Evolutionary conservation across 2,888 invertebrate species (phyloP).

Genomic region (Scotopteryx bipunctaria): DNA sequence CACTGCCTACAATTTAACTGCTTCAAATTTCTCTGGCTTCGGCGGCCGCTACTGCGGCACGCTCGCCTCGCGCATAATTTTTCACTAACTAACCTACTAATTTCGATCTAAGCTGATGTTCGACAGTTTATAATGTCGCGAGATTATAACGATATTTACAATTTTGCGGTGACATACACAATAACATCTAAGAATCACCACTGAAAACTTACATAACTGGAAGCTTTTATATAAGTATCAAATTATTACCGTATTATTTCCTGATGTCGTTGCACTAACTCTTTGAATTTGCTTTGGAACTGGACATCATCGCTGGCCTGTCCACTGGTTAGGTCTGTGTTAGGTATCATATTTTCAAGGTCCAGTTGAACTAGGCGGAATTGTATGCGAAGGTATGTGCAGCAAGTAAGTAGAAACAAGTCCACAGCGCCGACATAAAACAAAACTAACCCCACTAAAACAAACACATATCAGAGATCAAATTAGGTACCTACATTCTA

Average conservation of each 20-base stretch:
- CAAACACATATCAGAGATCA: background rate
- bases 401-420: constrained; percentile 39
- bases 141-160: too few relatives aligned
- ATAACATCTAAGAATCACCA: too few relatives aligned
- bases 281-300: constrained; percentile 6
- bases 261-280: constrained; percentile 19
- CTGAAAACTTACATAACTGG: too few relatives aligned
- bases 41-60: too few relatives aligned
- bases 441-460: constrained; percentile 18
- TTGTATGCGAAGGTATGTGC: constrained; percentile 38
- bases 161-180: too few relatives aligned
- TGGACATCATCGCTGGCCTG: background rate
- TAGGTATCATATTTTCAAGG: constrained; percentile 12
- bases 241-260: constrained; percentile 25
- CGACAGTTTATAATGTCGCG: too few relatives aligned
- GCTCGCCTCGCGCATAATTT: too few relatives aligned
- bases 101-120: too few relatives aligned
- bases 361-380: constrained; percentile 34
- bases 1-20: too few relatives aligned
- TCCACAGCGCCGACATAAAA: constrained; percentile 37
- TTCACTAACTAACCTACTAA: too few relatives aligned
- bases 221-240: background rate
- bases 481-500: background rate
- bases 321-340: background rate
- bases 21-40: too few relatives aligned